phyloP scores from a whole-genome alignment of 2,797 vertebrate genomes.

The Sebastes minor region DNA sequence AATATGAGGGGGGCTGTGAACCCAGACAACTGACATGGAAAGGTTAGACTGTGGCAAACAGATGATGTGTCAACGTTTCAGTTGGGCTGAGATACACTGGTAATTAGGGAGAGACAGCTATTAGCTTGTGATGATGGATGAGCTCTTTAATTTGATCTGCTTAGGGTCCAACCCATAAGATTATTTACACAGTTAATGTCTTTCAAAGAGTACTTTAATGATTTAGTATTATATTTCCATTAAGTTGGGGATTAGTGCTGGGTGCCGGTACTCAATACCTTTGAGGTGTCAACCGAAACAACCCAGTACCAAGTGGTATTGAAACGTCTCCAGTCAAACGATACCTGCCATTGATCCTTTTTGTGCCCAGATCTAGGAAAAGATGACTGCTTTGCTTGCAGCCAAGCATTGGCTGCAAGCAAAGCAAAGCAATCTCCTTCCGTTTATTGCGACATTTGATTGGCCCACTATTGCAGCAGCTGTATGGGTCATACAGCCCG shows the following conservation, averaged over 20 bases:
- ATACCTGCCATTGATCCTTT: too few relatives aligned
- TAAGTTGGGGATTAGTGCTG: neutral
- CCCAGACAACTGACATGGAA: slow-evolving; percentile 5
- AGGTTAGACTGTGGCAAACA: slow-evolving; percentile 23
- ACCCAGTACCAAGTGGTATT: too few relatives aligned
- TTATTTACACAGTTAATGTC: slow-evolving; percentile 2
- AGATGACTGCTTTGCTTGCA: too few relatives aligned
- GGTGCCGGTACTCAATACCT: too few relatives aligned
- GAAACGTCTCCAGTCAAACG: too few relatives aligned
- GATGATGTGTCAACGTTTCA: slow-evolving; percentile 31
- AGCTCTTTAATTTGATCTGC: neutral
- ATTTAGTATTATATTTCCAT: neutral
- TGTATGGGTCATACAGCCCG: too few relatives aligned
- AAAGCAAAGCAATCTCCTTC: too few relatives aligned
- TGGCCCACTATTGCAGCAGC: too few relatives aligned
- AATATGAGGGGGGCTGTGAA: slow-evolving; percentile 19
- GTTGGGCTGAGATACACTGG: slow-evolving; percentile 7
- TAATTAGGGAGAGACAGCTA: slow-evolving; percentile 26
- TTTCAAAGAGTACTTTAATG: neutral
- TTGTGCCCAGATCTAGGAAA: too few relatives aligned
- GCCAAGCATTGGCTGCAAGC: too few relatives aligned
- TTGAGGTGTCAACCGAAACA: too few relatives aligned
- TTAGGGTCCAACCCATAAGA: neutral
- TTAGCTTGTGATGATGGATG: slow-evolving; percentile 23
- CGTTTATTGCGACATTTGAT: too few relatives aligned